Conservation (phyloP, 2,113 vertebrate genomes). For the Anas platyrhynchos region DNA sequence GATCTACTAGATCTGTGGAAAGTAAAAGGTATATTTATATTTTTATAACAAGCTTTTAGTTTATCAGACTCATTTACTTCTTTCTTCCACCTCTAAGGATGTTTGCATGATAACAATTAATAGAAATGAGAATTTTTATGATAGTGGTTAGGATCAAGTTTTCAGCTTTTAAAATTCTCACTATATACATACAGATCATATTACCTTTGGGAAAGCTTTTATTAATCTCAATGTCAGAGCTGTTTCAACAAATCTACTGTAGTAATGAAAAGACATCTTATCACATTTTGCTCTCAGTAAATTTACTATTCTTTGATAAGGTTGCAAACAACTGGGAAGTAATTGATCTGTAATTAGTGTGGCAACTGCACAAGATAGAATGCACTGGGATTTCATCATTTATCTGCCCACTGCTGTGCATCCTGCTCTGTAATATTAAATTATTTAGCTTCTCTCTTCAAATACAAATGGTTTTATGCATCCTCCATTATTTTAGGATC, state of each 20-base stretch:
- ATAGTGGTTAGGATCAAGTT: constrained; percentile 43
- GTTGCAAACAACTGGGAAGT: constrained; percentile 79
- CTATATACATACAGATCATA: constrained; percentile 51
- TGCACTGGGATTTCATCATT: constrained; percentile 68
- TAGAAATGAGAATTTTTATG: constrained; percentile 47
- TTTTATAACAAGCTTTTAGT: constrained; percentile 38
- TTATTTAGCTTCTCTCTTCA: constrained; percentile 77
- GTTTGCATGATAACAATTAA: constrained; percentile 53
- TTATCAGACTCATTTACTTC: constrained; percentile 13
- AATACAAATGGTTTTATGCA: constrained; percentile 76
- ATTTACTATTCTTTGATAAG: constrained; percentile 83
- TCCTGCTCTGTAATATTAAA: constrained; percentile 68
- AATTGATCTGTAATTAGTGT: constrained; percentile 86
- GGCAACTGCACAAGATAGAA: constrained; percentile 71
- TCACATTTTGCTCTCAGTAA: constrained; percentile 77
- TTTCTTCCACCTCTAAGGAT: not conserved
- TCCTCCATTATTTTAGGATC: constrained; percentile 74
- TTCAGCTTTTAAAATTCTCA: constrained; percentile 65
- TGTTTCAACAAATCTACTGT: constrained; percentile 80
- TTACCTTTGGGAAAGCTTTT: constrained; percentile 73
- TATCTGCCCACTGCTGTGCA: constrained; percentile 68
- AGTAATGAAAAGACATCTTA: constrained; percentile 82
- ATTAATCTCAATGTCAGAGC: constrained; percentile 75
- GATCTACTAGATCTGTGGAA: not conserved
- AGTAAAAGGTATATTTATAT: not conserved